Base-by-base conservation (phyloP, 2,888 invertebrate species). In the Macrosiphum euphorbiae region DNA sequence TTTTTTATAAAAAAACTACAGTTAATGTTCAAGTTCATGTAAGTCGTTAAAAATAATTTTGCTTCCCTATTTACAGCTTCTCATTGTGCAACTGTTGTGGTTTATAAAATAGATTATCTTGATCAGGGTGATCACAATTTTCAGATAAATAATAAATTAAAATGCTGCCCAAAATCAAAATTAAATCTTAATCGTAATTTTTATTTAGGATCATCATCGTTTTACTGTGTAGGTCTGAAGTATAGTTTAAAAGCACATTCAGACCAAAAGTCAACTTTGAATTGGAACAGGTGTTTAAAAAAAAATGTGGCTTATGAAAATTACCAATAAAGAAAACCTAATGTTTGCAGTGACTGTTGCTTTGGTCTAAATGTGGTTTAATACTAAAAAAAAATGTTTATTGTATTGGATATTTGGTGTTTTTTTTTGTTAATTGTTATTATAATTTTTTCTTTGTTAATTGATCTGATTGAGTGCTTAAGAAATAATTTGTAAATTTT, bases 361-460 rank as follows among this genome's bases (percentile, higher is more conserved):
- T 67, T n/a, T 78, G 78, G 35, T 35, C 16, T 78, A 20, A 78
- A 78, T 78, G 78, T 35, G 20, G 20, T 78, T 55, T 41, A 84
- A 84, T 5, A 44, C 28, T 89, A 26, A 55, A 52, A 52, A 16
- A 16, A 3, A 3, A 2, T 55, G 0, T n/a, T 87, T 16, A 50
- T 50, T 50, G 16, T 87, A 13, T 50, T 50, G 50, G 7, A 13
- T 86, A n/a, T 2, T 24, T 90, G 8, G 52, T 89, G 5, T 3
- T 50, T 10, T 78, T 28, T 44, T 91, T 26, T 55, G 13, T 55
- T 35, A 52, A 50, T 85, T 85, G n/a, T n/a, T 91, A 78, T 35
- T 26, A 28, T 90, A 55, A 11, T 85, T 58, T 91, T 85, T n/a
- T 67, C n/a, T 67, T n/a, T n/a, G 67, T 67, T 67, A 67, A 67